These are phyloP conservation scores for Drosophila chauvacae DNA, from an alignment of 1,140 invertebrate genomes.

Conservation along the genomic window DNA sequence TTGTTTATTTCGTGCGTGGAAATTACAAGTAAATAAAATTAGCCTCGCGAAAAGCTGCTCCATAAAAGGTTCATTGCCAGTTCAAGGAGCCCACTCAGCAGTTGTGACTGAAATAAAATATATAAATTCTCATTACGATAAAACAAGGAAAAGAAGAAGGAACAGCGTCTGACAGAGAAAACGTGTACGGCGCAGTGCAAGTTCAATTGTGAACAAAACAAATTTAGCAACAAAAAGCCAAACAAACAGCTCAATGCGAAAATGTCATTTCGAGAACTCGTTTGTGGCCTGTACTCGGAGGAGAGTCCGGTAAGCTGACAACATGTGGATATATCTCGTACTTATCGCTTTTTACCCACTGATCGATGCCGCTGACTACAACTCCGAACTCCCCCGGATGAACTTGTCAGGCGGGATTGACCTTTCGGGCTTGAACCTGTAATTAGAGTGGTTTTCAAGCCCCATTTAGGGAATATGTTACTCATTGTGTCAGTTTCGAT, in stretches of 20 bases:
- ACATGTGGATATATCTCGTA: conserved; percentile 8
- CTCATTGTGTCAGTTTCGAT: background rate
- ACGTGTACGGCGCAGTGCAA: conserved; percentile 18
- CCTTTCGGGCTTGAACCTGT: background rate
- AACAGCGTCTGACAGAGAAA: conserved; percentile 6
- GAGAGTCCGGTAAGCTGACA: conserved; percentile 67
- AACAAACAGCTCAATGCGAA: conserved; percentile 45
- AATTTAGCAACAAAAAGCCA: conserved; percentile 13
- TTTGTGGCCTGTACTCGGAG: conserved; percentile 75
- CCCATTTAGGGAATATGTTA: background rate
- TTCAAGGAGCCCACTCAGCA: conserved; percentile 58
- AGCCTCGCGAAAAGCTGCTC: conserved; percentile 43
- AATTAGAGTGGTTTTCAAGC: background rate
- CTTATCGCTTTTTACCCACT: conserved; percentile 1
- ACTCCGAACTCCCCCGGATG: background rate
- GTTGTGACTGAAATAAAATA: conserved; percentile 39
- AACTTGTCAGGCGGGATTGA: background rate
- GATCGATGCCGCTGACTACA: conserved; percentile 19
- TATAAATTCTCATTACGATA: conserved; percentile 66
- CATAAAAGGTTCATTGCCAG: conserved; percentile 68
- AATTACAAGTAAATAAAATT: conserved; percentile 41
- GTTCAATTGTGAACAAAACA: conserved; percentile 26
- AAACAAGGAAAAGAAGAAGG: conserved; percentile 34
- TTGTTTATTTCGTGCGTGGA: conserved; percentile 34
- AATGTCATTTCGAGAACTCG: conserved; percentile 79